A percentile compares a stretch with the other conserved stretches of the same genome.
phyloP scores from a whole-genome alignment of 2,797 vertebrate species.

The Petrocephalus sullivani region DNA sequence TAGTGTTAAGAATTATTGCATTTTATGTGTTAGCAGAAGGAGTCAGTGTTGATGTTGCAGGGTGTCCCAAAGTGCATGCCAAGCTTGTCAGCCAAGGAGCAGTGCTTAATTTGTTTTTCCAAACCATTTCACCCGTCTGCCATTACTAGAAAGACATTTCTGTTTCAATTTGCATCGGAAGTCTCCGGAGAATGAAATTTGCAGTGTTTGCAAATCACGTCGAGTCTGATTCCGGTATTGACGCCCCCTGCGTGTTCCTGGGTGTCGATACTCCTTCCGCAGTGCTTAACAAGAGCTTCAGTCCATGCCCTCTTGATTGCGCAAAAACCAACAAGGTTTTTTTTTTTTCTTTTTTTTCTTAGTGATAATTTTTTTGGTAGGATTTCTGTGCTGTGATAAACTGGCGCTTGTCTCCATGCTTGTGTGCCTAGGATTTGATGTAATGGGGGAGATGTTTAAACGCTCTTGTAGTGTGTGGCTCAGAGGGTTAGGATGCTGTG shows the following conservation, averaged over 20 bases:
- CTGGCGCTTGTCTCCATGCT: not conserved
- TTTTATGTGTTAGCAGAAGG: not conserved
- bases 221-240: not conserved
- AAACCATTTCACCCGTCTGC: not conserved
- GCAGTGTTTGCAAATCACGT: not conserved
- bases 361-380: not conserved
- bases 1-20: not conserved
- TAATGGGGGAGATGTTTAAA: not conserved
- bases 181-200: not conserved
- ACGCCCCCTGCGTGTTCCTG: not conserved
- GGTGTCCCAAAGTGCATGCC: not conserved
- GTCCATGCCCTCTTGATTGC: not conserved
- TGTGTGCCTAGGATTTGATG: not conserved
- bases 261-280: not conserved
- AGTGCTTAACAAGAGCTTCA: not conserved
- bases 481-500: not conserved
- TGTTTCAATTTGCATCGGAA: not conserved
- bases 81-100: too few relatives aligned
- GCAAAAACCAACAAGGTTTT: not conserved
- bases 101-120: not conserved
- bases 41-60: not conserved
- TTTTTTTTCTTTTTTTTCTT: not conserved
- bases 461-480: not conserved
- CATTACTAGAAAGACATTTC: not conserved
- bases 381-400: not conserved